Evolutionary conservation across 2,888 invertebrate species (phyloP).

Genomic region (Ischnus inquisitorius): DNA sequence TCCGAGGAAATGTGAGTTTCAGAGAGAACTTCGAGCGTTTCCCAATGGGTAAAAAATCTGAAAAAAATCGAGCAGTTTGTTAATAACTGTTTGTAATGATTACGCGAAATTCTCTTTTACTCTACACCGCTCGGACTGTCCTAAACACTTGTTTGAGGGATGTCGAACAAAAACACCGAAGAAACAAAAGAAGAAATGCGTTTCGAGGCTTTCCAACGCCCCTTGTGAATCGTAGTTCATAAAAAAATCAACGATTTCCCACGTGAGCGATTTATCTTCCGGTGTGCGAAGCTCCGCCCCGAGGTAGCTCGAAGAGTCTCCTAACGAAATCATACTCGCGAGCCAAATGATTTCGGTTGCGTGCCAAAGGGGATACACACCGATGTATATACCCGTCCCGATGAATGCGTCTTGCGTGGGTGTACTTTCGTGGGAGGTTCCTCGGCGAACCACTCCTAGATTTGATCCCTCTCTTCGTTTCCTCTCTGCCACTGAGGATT

Average conservation of each 20-base stretch:
- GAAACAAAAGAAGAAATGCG: neutral
- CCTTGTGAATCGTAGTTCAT: neutral
- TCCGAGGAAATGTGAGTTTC: no score
- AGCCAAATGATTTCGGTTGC: constrained; percentile 41
- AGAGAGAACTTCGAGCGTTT: no score
- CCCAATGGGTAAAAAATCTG: no score
- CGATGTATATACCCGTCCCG: neutral
- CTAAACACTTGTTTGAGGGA: no score
- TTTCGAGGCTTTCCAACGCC: neutral
- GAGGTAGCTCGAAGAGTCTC: constrained; percentile 21
- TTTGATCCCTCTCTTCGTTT: constrained; percentile 64
- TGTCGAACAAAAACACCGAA: neutral
- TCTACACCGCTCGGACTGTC: no score
- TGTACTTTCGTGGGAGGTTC: constrained; percentile 81
- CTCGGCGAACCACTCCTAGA: constrained; percentile 78
- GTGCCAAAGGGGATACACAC: constrained; percentile 35
- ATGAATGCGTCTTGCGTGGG: constrained; percentile 75
- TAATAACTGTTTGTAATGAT: no score
- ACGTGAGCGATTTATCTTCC: constrained; percentile 31
- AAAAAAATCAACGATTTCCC: neutral
- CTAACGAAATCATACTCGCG: constrained; percentile 49
- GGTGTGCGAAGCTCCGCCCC: constrained; percentile 65
- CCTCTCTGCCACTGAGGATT: constrained; percentile 61
- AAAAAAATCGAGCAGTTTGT: no score
- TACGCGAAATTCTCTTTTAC: no score